Evolutionary conservation across 1,140 invertebrate genomes (phyloP).

Genomic region (Papilio glaucus): DNA sequence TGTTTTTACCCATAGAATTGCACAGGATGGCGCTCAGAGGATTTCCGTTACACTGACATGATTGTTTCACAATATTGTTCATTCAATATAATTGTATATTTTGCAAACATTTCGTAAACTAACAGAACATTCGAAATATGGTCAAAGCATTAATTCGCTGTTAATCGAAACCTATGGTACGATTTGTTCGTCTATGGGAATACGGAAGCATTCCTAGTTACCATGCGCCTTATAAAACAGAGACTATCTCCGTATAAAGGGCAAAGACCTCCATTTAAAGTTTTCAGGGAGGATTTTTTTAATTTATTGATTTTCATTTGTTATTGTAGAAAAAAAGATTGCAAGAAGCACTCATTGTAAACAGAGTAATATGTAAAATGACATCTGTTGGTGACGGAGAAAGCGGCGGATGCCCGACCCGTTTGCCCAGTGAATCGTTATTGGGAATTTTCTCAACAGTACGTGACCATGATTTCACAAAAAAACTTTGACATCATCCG

Average conservation of each 20-base stretch:
- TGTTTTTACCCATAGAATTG: conserved; percentile 32
- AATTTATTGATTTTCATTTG: too few species aligned
- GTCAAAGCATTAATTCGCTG: background rate
- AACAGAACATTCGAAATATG: background rate
- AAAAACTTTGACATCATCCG: background rate
- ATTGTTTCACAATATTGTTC: conserved; percentile 33
- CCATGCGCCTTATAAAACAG: background rate
- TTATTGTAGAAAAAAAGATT: too few species aligned
- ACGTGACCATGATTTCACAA: background rate
- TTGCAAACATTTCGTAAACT: background rate
- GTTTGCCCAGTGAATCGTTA: conserved; percentile 11
- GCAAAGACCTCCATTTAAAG: too few species aligned
- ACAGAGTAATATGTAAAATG: background rate
- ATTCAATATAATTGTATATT: background rate
- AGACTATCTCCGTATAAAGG: too few species aligned
- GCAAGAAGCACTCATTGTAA: background rate
- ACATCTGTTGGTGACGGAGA: background rate
- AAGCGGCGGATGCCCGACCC: background rate
- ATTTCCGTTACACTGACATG: conserved; percentile 35
- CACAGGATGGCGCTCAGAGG: conserved; percentile 25
- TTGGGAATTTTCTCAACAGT: background rate
- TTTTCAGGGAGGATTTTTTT: too few species aligned
- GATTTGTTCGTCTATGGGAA: background rate
- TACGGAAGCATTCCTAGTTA: background rate
- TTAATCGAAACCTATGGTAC: background rate